phyloP scores from a whole-genome alignment of 2,797 vertebrate genomes.

The Tympanoctomys barrerae region DNA sequence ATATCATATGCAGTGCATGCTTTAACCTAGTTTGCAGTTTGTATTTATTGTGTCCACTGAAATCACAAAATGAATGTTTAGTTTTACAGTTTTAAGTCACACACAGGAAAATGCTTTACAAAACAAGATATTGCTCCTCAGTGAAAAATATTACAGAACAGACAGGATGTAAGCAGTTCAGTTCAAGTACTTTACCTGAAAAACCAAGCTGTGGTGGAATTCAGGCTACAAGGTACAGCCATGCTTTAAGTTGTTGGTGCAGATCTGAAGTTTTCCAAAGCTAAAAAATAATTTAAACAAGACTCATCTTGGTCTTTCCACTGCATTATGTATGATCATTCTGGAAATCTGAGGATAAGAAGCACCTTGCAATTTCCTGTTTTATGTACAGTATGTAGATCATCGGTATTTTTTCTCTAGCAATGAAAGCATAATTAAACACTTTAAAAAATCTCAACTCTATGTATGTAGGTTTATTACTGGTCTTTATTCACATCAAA shows the following conservation, averaged over 20 bases:
- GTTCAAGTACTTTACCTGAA: constrained; percentile 76
- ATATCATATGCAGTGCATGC: constrained; percentile 72
- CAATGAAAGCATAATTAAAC: constrained; percentile 39
- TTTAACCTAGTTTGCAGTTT: constrained; percentile 83
- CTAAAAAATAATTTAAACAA: constrained; percentile 66
- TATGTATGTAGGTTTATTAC: constrained; percentile 63
- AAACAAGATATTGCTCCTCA: constrained; percentile 83
- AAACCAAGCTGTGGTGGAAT: constrained; percentile 72
- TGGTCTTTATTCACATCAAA: constrained; percentile 66
- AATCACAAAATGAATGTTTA: constrained; percentile 86
- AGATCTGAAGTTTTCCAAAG: constrained; percentile 62
- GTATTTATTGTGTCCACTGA: constrained; percentile 88
- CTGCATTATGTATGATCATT: constrained; percentile 57
- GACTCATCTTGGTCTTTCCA: constrained; percentile 61
- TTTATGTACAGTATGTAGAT: constrained; percentile 1
- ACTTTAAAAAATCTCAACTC: constrained; percentile 13
- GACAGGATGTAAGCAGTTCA: constrained; percentile 80
- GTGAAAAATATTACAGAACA: constrained; percentile 84
- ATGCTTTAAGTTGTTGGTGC: constrained; percentile 74
- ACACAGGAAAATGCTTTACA: constrained; percentile 85
- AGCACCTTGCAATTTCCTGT: constrained; percentile 1
- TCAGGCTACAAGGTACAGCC: constrained; percentile 78
- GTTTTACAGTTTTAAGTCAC: constrained; percentile 87
- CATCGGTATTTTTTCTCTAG: constrained; percentile 20
- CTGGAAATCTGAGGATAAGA: constrained; percentile 1